Base-by-base conservation (phyloP, 2,113 vertebrate genomes). In the Gymnocephalus cernua region DNA sequence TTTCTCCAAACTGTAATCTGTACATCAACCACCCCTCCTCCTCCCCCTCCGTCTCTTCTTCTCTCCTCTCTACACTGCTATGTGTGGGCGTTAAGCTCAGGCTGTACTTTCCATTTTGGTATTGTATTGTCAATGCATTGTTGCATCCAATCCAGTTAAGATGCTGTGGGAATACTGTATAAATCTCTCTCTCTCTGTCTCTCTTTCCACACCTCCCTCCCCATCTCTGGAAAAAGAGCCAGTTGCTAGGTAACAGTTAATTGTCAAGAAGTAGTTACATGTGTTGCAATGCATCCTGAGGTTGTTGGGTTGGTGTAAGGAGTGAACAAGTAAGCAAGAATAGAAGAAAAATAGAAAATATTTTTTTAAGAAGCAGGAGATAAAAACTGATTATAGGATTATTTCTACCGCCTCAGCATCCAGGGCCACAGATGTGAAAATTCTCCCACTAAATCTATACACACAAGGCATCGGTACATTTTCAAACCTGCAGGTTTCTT, bases 241-340 rank as follows among this genome's bases (percentile, higher is more conserved):
- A 94, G 95, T 96, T 96, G 95, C 95, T 96, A 96, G 95, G 95
- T 94, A 95, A 96, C 95, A 90, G 92, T 95, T 96, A 96, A 95
- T 96, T 95, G 95, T 95, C 94, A 94, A 95, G 95, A 94, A 95
- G 94, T 95, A 95, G 95, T 94, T 95, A 93, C 92, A 94, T 95
- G 93, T 94, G 93, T 94, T 95, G 93, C 92, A 82, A 91, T 94
- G 93, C 91, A 93, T 94, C 91, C 88, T 57, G 87, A 89, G 92
- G 89, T 93, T 93, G 95, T 92, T 89, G 91, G 86, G 85, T 91
- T 85, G 78, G 74, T 82, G 88, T 74, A 69, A 80, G 77, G 83
- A 82, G 80, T 18, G 64, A 83, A 81, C 41, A 66, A 86, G 78
- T 83, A 75, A 75, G 84, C 35, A 89, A 32, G 61, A 72, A 86